Conservation (phyloP, 2,113 vertebrate genomes). For the Passer domesticus region DNA sequence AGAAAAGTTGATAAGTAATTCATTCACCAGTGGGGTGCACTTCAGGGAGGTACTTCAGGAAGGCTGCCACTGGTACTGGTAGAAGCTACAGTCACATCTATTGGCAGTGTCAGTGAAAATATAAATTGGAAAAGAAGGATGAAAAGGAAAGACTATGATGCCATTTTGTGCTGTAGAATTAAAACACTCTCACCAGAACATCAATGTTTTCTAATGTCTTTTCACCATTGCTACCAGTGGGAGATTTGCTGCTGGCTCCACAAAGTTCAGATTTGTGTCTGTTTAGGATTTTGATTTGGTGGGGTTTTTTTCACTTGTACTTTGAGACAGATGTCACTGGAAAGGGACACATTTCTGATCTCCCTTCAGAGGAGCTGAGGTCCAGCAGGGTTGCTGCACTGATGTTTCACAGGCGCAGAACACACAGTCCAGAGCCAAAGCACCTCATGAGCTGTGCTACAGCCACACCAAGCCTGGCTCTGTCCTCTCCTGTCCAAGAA, state of each 20-base stretch:
- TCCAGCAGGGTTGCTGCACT: not conserved
- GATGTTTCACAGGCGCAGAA: not conserved
- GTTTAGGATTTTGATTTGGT: not conserved
- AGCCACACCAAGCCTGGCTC: not conserved
- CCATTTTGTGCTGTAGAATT: not conserved
- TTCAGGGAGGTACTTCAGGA: not conserved
- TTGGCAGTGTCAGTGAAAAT: not conserved
- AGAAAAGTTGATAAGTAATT: not conserved
- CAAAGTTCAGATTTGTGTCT: not conserved
- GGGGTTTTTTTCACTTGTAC: not conserved
- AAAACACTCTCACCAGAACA: not conserved
- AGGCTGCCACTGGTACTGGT: not conserved
- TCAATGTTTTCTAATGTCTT: not conserved
- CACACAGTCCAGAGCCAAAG: not conserved
- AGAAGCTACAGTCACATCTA: not conserved
- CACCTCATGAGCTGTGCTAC: rapidly evolving
- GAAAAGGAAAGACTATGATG: not conserved
- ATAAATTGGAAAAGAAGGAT: not conserved
- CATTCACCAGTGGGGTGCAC: not conserved
- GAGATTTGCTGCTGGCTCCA: not conserved
- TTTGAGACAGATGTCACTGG: not conserved
- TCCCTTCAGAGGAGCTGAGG: not conserved
- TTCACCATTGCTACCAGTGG: not conserved
- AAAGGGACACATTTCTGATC: not conserved
- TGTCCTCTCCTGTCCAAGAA: not conserved